Base-by-base conservation (phyloP, 2,888 invertebrate species). In the Odiellus spinosus region DNA sequence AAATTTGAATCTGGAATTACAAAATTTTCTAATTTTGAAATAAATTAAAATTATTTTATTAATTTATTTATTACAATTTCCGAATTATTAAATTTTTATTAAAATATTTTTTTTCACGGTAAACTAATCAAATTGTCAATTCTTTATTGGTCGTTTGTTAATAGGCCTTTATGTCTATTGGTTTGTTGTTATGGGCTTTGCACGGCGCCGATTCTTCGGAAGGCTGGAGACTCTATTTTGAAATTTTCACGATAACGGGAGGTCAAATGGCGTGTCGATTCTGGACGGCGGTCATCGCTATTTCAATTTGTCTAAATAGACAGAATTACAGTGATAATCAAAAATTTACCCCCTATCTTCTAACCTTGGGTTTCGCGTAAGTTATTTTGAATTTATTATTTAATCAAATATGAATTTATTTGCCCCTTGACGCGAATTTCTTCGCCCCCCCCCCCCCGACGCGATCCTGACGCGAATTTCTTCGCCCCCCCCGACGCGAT, bases 241-340 rank as follows among this genome's bases (percentile, higher is more conserved):
- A 87, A 61, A 84, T 87, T 62, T 70, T 77, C 3, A 63, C 86
- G 14, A 79, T 83, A 55, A 77, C 81, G 33, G 75, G 66, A 36
- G 70, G 70, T 49, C 80, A 83, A 50, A 82, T 83, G 60, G 81
- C 85, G 49, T 77, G 84, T 42, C 71, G 88, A 50, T 69, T 87
- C 45, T 88, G 86, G 84, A 85, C 87, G 0, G 80, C 81, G 8
- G 77, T 84, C 59, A 70, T 90, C 48, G 82, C 90, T 2, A 73
- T 85, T 33, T 77, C 80, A 5, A 64, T 93, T 26, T 26, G 26
- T 26, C 8, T 26, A 8, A 26, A 26, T 8, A 8, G 4, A 6
- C 26, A 26, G 8, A 26, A 26, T 8, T 8, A 26, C 4, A 6
- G 26, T 8, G 26, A 6, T 6, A 20, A 20, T 3, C 12, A 20